Base-by-base conservation (phyloP, 1,140 invertebrate genomes). In the Drosophila guanche region DNA sequence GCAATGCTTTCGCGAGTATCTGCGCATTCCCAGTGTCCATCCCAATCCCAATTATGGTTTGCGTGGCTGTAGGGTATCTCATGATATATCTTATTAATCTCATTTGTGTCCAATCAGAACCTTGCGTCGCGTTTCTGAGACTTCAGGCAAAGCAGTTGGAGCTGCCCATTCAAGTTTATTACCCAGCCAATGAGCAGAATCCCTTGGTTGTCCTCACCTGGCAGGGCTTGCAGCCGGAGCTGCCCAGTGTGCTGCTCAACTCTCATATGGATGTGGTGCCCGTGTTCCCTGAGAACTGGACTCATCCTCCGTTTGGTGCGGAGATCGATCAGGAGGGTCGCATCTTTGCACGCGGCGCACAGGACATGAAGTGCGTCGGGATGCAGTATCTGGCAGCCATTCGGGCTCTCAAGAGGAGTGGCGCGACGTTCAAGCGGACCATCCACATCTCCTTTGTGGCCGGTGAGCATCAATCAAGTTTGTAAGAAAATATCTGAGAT, bases 351-450 rank as follows among this genome's bases (percentile, higher is more conserved):
- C 93, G 97, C 51, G 97, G 97, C 12, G 91, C 95, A 0, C 96
- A 97, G 83, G 96, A 97, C 84, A 97, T 97, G 96, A 97, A 97
- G 92, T 95, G 93, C 69, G 94, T 96, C 27, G 95, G 93, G n/a
- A 95, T 95, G 46, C 94, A 96, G 91, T 96, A 97, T 91, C 33
- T 97, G 47, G 96, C 97, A 77, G 95, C 96, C 1, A 93, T 97
- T 1, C 91, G 95, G 61, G 90, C 92, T 25, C 84, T 97, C 3
- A 95, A 95, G 78, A 76, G 80, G 5, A 88, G 93, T 14, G 94
- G 94, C 0, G 81, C 92, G 2, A 79, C 68, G 54, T 92, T 95
- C 29, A 93, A 93, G 62, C 92, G 96, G 61, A 96, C 95, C n/a
- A 91, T 96, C 22, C 95, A 96, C 83, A 78, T 98, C 5, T 93